phyloP scores from a whole-genome alignment of 2,797 vertebrate species.

The Alcedo atthis region DNA sequence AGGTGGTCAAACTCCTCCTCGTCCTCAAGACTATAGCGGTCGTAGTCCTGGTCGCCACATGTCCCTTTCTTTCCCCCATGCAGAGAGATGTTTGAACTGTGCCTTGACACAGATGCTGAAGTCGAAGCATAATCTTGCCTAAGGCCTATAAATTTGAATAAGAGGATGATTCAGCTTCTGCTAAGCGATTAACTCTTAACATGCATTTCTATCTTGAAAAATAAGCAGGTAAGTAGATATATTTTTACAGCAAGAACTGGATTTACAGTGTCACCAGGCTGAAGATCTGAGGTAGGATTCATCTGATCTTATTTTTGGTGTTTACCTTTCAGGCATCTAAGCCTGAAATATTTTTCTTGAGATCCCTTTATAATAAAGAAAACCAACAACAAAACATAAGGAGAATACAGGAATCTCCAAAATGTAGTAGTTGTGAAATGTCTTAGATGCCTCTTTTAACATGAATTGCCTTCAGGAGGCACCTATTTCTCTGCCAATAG shows the following conservation, averaged over 20 bases:
- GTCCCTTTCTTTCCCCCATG: conserved; percentile 84
- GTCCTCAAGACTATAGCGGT: conserved; percentile 86
- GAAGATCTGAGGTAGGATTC: neutral
- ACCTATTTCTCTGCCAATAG: neutral
- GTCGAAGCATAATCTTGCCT: conserved; percentile 97
- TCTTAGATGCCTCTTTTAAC: neutral
- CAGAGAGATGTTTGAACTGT: conserved; percentile 89
- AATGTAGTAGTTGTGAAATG: neutral
- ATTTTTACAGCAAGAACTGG: neutral
- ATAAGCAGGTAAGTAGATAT: neutral
- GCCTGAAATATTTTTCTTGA: neutral
- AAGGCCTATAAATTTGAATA: conserved; percentile 82
- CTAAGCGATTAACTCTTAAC: neutral
- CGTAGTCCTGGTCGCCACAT: conserved; percentile 85
- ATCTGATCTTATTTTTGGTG: neutral
- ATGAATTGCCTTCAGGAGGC: neutral
- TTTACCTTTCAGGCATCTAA: neutral
- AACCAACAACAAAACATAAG: neutral
- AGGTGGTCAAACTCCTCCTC: conserved; percentile 94
- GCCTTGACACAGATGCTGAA: conserved; percentile 87
- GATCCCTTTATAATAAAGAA: neutral
- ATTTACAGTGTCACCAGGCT: neutral
- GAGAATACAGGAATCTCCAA: neutral
- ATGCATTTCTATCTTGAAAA: neutral
- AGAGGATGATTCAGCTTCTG: neutral